Conservation (phyloP, 1,140 invertebrate species). For the Hylaeus anthracinus region DNA sequence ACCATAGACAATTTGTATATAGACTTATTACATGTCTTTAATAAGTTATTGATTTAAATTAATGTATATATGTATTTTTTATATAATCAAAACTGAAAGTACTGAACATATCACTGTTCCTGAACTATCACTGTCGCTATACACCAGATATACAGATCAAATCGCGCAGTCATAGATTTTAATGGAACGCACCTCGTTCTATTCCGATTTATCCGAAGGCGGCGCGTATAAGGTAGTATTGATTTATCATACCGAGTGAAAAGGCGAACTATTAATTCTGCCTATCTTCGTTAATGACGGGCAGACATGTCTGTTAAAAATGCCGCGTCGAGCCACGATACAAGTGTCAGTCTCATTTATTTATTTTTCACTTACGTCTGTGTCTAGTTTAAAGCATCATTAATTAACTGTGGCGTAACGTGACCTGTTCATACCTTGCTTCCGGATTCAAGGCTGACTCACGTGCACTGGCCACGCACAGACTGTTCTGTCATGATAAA, state of each 20-base stretch:
- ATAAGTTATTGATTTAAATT: too few species aligned
- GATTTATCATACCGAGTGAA: conserved; percentile 30
- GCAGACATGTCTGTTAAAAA: not conserved
- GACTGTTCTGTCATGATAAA: not conserved
- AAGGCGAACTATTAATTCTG: conserved; percentile 29
- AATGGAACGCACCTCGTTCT: conserved; percentile 12
- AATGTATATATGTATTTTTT: too few species aligned
- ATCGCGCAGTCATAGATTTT: not conserved
- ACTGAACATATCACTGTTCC: too few species aligned
- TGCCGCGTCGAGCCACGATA: not conserved
- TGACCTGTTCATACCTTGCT: conserved; percentile 31
- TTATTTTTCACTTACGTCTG: conserved; percentile 25
- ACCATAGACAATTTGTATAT: too few species aligned
- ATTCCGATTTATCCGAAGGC: conserved; percentile 6
- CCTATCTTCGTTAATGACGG: conserved; percentile 24
- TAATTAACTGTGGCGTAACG: conserved; percentile 43
- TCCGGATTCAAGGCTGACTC: conserved; percentile 43
- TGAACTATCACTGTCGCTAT: not conserved
- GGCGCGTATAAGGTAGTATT: conserved; percentile 1
- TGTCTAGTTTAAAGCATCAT: conserved; percentile 40
- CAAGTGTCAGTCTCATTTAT: conserved; percentile 44
- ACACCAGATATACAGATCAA: not conserved
- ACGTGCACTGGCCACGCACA: not conserved
- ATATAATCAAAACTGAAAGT: too few species aligned
- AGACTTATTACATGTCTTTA: too few species aligned